A percentile compares a stretch with the other conserved stretches of the same genome.
Conservation (phyloP, 2,113 vertebrate genomes). For the Crocuta crocuta region DNA sequence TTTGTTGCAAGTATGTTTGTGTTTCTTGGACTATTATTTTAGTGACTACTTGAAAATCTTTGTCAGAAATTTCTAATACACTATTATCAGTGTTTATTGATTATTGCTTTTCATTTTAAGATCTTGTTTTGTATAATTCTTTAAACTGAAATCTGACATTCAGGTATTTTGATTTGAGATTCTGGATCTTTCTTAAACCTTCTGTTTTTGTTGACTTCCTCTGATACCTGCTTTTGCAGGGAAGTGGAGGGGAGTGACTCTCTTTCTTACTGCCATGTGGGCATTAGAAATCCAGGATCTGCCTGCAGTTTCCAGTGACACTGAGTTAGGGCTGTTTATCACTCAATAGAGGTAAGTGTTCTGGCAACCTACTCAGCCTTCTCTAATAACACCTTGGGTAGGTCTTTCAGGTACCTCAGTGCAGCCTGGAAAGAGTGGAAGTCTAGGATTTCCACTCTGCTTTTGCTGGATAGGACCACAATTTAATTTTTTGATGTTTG, state of each 20-base stretch:
- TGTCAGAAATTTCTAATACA: not conserved
- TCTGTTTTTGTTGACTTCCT: not conserved
- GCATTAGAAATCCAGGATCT: not conserved
- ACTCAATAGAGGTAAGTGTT: not conserved
- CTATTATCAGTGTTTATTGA: not conserved
- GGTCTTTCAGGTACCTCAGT: not conserved
- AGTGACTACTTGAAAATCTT: conserved; percentile 6
- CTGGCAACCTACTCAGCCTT: not conserved
- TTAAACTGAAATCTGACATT: not conserved
- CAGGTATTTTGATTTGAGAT: not conserved
- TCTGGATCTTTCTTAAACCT: not conserved
- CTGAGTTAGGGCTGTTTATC: not conserved
- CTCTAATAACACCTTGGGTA: not conserved
- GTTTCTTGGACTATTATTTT: not conserved
- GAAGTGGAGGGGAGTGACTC: not conserved
- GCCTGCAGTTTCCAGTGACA: not conserved
- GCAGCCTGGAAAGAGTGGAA: not conserved
- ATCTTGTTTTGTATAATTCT: not conserved
- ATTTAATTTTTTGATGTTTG: not conserved
- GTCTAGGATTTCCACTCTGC: not conserved
- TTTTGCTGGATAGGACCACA: not conserved
- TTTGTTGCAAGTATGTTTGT: not conserved
- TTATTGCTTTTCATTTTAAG: not conserved
- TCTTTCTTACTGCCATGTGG: not conserved
- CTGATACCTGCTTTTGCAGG: not conserved